A percentile compares a stretch with the other conserved stretches of the same genome.
Evolutionary conservation across 1,140 invertebrate species (phyloP).

Genomic region (Megalonaias nervosa): DNA sequence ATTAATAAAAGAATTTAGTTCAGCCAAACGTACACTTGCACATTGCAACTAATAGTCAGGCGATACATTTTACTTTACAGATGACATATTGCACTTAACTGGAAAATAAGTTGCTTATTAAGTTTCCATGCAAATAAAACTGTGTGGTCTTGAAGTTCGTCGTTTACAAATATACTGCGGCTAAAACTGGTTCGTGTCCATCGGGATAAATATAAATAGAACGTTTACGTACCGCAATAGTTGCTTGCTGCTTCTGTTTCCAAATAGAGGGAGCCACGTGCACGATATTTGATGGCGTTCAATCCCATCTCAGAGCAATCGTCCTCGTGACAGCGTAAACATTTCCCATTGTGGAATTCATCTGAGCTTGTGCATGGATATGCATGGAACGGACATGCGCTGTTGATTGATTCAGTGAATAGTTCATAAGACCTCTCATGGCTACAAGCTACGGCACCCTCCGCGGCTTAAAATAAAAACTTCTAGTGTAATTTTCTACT

Average conservation of each 20-base stretch:
- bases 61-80: too few species aligned
- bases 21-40: too few species aligned
- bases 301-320: conserved; percentile 78
- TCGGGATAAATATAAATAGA: background rate
- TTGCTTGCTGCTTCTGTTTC: conserved; percentile 25
- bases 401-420: conserved; percentile 87
- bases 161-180: too few species aligned
- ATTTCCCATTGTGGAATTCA: conserved; percentile 82
- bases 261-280: conserved; percentile 43
- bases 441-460: conserved; percentile 81
- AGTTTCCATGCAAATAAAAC: too few species aligned
- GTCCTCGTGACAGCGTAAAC: conserved; percentile 84
- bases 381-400: conserved; percentile 81
- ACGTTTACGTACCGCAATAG: conserved; percentile 40
- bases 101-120: too few species aligned
- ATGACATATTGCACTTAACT: too few species aligned
- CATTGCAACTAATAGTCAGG: too few species aligned
- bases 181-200: too few species aligned
- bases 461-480: conserved; percentile 43
- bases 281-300: conserved; percentile 43
- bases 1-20: too few species aligned
- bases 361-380: conserved; percentile 76
- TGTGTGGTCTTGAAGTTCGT: too few species aligned
- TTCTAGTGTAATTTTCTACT: background rate
- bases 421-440: conserved; percentile 88